Conservation (phyloP, 2,888 invertebrate genomes). For the Spatulosminthurus flaviceps region DNA sequence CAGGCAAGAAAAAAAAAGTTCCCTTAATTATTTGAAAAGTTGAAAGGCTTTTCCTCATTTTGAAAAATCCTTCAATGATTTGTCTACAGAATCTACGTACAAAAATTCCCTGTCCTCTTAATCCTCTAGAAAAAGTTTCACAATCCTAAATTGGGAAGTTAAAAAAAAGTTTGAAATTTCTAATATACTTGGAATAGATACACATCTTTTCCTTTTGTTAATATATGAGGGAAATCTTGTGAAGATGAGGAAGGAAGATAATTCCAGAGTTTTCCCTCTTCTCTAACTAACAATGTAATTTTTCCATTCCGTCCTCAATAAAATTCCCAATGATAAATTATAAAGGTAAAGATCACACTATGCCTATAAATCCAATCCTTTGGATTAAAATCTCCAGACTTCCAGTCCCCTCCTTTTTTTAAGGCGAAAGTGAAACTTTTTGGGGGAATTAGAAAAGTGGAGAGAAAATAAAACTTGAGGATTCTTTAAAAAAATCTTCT, state of each 20-base stretch:
- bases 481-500: too few species aligned
- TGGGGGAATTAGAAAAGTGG: too few species aligned
- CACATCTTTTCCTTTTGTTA: too few species aligned
- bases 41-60: not conserved
- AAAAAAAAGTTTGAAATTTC: too few species aligned
- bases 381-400: not conserved
- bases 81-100: not conserved
- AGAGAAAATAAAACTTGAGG: too few species aligned
- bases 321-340: not conserved
- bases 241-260: too few species aligned
- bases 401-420: too few species aligned
- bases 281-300: not conserved
- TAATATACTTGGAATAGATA: too few species aligned
- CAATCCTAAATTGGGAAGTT: not conserved
- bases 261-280: too few species aligned
- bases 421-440: too few species aligned
- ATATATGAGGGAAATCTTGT: too few species aligned
- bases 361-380: not conserved
- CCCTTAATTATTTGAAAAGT: not conserved
- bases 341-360: conserved; percentile 6
- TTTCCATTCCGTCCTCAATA: not conserved
- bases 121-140: not conserved
- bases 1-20: not conserved
- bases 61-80: not conserved
- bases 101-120: not conserved